Base-by-base conservation (phyloP, 2,888 invertebrate species). In the Diarsia dahlii region DNA sequence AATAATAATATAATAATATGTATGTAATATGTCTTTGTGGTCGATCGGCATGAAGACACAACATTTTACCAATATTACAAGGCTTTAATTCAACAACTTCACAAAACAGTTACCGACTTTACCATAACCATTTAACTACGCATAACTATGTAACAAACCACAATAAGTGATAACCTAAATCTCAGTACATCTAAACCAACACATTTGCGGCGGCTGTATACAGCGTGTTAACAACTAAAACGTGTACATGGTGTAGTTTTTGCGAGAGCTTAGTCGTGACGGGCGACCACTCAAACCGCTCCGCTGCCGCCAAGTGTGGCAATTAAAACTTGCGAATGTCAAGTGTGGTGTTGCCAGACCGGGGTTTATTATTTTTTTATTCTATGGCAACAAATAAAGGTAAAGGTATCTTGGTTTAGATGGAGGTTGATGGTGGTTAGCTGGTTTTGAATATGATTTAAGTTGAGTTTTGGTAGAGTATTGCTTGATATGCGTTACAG, bases 301-400 rank as follows among this genome's bases (percentile, higher is more conserved):
- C 86, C 90, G 93, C 93, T 89, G 91, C 90, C 90, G 91, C 93
- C 90, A 93, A 95, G 95, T 93, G 94, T 92, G 92, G 95, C 96
- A 96, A 96, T 96, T 96, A 96, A 95, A 96, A 96, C 94, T 96
- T 95, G 94, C 95, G 94, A 95, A 96, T 96, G 96, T 96, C 95
- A 95, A 96, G 95, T 92, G 92, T 89, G 86, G 90, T 85, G 91
- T 89, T 89, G 89, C 91, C 89, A 91, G 92, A 92, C 89, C 87
- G 89, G 89, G 89, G 90, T 93, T 94, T 93, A 89, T 91, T 93
- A 92, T 94, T 94, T 94, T 93, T 95, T 93, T 93, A 93, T 93
- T 94, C 91, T 91, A 89, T 89, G 89, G 88, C 82, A 90, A 93
- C 90, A 92, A 92, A 92, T 92, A 91, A 91, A 91, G 78, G 84